A percentile compares a stretch with the other conserved stretches of the same genome.
phyloP scores from a whole-genome alignment of 2,113 vertebrate genomes.

The Passer domesticus region DNA sequence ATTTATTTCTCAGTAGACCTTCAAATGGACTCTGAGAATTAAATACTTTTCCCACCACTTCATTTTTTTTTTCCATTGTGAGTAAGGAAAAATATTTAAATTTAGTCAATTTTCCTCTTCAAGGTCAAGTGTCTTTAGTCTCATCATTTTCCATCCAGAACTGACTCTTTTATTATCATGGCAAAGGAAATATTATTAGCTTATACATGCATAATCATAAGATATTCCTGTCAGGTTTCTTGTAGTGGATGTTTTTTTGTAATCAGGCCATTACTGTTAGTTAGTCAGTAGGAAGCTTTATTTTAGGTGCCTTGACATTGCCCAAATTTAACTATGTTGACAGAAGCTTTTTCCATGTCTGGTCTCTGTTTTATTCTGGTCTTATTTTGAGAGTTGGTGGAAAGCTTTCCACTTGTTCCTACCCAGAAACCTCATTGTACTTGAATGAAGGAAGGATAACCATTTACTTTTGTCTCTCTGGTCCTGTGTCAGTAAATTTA shows the following conservation, averaged over 20 bases:
- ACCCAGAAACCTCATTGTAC: background rate
- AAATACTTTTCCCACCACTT: slow-evolving; percentile 7
- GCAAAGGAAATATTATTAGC: background rate
- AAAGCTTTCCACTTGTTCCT: background rate
- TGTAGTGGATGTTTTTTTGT: background rate
- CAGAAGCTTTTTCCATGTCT: slow-evolving; percentile 30
- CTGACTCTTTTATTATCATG: background rate
- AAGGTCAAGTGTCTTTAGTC: slow-evolving; percentile 19
- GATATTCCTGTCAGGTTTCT: background rate
- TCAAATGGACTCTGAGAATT: slow-evolving; percentile 33
- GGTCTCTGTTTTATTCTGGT: background rate
- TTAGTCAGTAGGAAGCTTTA: background rate
- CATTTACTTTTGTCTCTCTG: background rate
- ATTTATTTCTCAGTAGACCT: slow-evolving; percentile 41
- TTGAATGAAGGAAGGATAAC: background rate
- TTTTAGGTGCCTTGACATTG: background rate
- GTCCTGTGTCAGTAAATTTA: background rate
- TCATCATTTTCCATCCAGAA: slow-evolving; percentile 35
- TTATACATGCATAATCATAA: background rate
- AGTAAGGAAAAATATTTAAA: slow-evolving; percentile 52
- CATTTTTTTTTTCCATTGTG: slow-evolving; percentile 50
- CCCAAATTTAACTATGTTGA: background rate
- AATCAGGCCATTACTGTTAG: background rate
- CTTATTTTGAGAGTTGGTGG: background rate
- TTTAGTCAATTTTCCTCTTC: slow-evolving; percentile 58